Evolutionary conservation across 2,113 vertebrate genomes (phyloP), one percentile per base, ranked within the genome.

Genomic region (Ictalurus punctatus): DNA sequence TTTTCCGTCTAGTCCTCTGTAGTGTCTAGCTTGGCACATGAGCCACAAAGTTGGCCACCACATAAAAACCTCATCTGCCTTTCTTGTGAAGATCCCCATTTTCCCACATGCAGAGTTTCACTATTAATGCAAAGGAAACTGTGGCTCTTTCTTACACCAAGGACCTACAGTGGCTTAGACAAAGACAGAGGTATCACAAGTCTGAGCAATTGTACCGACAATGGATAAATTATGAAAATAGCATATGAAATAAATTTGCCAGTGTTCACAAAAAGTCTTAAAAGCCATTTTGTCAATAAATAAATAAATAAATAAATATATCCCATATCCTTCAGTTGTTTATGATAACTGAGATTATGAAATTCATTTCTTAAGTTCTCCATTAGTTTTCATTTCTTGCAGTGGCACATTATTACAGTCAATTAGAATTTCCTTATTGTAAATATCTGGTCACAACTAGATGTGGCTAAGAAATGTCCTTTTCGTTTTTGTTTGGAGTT

Each of bases 11-110:
- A 94, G 93, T 93, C 94, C 93, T 93, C 93, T 91, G 56, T 83
- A 48, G 93, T 94, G 95, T 95, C 95, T 95, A 92, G 93, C 92
- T 93, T 92, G 94, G 93, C 93, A 94, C 94, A 94, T 94, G 91
- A 93, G 93, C 91, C 92, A 93, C 95, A 94, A 91, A 93, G 93
- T 87, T 71, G 84, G 87, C 90, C 80, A 91, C 94, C 95, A 95
- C 95, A 96, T 95, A 90, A 95, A 95, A 95, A 94, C 90, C 54
- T 34, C 74, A 65, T 27, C 25, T 89, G 73, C 54, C 44, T 88
- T 93, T 91, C 93, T 93, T 95, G 92, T 84, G 87, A 94, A 91
- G 83, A 94, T 91, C 88, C 91, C 83, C 91, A 94, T 90, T 93
- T 90, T 92, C 91, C 89, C 92, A 61, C 63, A 89, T 81, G 30